Conservation (phyloP, 2,888 invertebrate species). For the Drosophila cognata region DNA sequence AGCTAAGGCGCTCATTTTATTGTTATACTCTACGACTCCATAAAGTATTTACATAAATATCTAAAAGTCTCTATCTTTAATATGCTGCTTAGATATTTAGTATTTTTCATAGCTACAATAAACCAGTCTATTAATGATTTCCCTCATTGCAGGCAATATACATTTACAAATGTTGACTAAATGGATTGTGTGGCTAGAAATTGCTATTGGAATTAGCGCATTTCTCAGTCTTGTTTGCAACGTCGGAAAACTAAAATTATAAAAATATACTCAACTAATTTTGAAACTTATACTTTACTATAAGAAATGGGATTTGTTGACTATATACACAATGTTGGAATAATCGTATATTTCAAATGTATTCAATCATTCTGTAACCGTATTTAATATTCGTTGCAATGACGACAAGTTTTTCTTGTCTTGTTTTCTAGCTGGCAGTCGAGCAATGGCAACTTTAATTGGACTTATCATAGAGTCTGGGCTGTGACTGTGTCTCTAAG, state of each 20-base stretch:
- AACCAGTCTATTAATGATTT: background rate
- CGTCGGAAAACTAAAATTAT: background rate
- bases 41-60: background rate
- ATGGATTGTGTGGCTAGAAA: background rate
- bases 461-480: constrained; percentile 74
- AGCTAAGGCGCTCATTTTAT: constrained; percentile 43
- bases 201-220: background rate
- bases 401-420: background rate
- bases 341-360: background rate
- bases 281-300: background rate
- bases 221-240: background rate
- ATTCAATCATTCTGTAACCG: constrained; percentile 6
- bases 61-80: background rate
- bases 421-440: constrained; percentile 33
- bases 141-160: background rate
- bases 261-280: background rate
- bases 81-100: background rate
- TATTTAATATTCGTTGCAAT: constrained; percentile 38
- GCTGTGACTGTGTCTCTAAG: constrained; percentile 33
- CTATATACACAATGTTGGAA: background rate
- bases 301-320: background rate
- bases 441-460: constrained; percentile 73
- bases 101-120: background rate
- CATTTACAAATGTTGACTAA: background rate
- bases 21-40: constrained; percentile 23